A percentile compares a stretch with the other conserved stretches of the same genome.
These are phyloP conservation scores for Paradoxurus hermaphroditus DNA, from an alignment of 2,113 vertebrate species.

Conservation along the genomic window DNA sequence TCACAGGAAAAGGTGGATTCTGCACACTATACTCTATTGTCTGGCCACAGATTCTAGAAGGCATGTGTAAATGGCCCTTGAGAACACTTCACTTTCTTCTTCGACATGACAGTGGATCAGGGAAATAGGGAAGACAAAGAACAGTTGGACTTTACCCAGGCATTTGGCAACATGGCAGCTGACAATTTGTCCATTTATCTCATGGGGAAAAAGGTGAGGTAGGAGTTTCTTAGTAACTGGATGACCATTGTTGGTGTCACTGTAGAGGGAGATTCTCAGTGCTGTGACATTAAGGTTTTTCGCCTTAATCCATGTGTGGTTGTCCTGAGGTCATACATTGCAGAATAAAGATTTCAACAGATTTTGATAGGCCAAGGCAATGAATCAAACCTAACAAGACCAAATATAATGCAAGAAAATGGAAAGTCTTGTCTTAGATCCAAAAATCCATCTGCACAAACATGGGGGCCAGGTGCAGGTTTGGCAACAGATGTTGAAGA, in stretches of 20 bases:
- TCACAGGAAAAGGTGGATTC: background rate
- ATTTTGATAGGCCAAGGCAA: background rate
- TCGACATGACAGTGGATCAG: background rate
- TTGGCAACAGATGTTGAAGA: background rate
- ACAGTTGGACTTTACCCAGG: background rate
- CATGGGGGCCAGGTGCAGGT: background rate
- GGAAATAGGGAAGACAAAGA: background rate
- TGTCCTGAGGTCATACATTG: background rate
- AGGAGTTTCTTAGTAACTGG: background rate
- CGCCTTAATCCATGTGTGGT: background rate
- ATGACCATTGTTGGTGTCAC: background rate
- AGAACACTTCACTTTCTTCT: background rate
- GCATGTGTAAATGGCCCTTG: background rate
- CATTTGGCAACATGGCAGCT: background rate
- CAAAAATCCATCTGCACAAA: background rate
- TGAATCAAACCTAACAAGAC: background rate
- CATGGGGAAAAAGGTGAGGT: background rate
- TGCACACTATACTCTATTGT: background rate
- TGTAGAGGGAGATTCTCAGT: background rate
- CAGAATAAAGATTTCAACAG: background rate
- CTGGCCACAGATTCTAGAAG: background rate
- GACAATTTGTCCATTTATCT: background rate
- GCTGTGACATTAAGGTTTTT: background rate
- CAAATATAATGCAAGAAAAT: background rate
- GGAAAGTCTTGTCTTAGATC: conserved; percentile 2